Evolutionary conservation across 2,113 vertebrate species (phyloP), one percentile per base, ranked within the genome.

Genomic region (Pavo muticus): DNA sequence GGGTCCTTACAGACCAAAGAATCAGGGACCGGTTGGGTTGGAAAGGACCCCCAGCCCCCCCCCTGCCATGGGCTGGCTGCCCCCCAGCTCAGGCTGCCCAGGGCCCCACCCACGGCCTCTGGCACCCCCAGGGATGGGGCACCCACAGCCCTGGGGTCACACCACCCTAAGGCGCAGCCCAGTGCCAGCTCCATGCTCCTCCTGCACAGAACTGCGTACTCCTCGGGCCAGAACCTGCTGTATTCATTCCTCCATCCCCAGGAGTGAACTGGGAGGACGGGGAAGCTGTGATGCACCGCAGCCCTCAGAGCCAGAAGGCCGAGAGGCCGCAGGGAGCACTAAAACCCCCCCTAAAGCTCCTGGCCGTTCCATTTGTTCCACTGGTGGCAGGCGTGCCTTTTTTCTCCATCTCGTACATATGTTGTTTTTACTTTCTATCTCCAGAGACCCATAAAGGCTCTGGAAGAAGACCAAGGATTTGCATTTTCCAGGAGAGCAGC

Each of bases 281-380:
- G 19, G 60, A 10, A 35, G 40, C 10, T 2, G 3, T 2, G 71
- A 30, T 3, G 23, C 59, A 5, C 14, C 1, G 27, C 1, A 7
- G 24, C 44, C 71, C 20, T 15, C 3, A 20, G n/a, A 37, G 48
- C 9, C 35, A 23, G 35, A 5, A 4, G 14, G 65, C 40, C 6
- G 8, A 35, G 50, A 42, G 63, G 56, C 32, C 32, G 14, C 6
- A 2, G n/a, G 10, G 57, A 39, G 19, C 23, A 3, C 2, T 3
- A 15, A 19, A 14, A 9, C 1, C 50, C 15, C 10, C n/a, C 84
- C 71, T 10, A 6, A 12, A 39, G 71, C 48, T 63, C 50, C 9
- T 1, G 13, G 63, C 52, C 42, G 1, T 16, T 21, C 14, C 18
- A 3, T 73, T 71, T 6, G 47, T 20, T 37, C 23, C 30, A 30